Evolutionary conservation across 2,797 vertebrate genomes (phyloP), one percentile per base, ranked within the genome.

Genomic region (Decapterus maruadsi): DNA sequence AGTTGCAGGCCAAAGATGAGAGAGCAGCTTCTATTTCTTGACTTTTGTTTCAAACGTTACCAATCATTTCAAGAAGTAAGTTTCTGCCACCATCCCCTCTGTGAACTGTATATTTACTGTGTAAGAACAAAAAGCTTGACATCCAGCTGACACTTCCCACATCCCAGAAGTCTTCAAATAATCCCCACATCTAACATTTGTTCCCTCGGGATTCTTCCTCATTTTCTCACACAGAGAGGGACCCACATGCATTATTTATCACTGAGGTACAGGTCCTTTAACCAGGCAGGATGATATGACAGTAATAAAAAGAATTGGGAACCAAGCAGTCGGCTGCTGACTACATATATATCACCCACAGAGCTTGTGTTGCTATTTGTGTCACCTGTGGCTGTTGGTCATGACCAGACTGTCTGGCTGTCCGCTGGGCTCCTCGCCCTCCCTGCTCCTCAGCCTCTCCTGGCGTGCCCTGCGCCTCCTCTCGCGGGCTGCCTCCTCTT

Each of bases 401-500:
- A 94, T 80, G 75, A 96, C 95, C n/a, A 92, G 73, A 59, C 93
- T 95, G 75, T 97, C 97, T 0, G 84, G 82, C 78, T 96, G 95
- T 62, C 94, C 93, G 29, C 94, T 76, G 48, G 94, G 89, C 45
- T 97, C 97, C 55, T 98, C 97, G 0, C 78, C 64, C 12, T 97
- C 95, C 75, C 94, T 95, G 91, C 90, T 91, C 84, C 93, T 92
- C 90, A 98, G 79, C 74, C 97, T 95, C 77, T 99, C 98, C 91
- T 98, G 98, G 10, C 98, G 96, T 26, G 97, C 98, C 66, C 98
- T 91, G 84, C 98, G 96, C 71, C 98, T 96, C 36, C 97, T 96
- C 83, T 99, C 98, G 3, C 97, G 95, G 50, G 97, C 98, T 0
- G 96, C 97, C 92, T 99, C 98, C 80, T 99, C 98, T 0, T 99